Evolutionary conservation across 2,797 vertebrate genomes (phyloP).

Genomic region (Ctenochaetus hawaiiensis): DNA sequence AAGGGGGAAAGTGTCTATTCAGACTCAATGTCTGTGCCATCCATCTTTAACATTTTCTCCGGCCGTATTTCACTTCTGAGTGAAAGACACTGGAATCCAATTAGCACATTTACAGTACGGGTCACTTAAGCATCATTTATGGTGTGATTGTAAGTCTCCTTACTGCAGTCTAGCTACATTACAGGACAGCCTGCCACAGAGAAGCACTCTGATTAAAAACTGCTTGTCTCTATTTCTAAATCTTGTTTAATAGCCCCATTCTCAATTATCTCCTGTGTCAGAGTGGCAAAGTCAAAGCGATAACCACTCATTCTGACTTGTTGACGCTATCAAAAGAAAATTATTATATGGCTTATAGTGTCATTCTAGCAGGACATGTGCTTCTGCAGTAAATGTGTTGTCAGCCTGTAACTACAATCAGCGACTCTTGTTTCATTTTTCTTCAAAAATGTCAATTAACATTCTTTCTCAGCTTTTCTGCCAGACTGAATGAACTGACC

Average conservation of each 20-base stretch:
- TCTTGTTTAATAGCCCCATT: constrained; percentile 55
- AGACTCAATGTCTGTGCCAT: not conserved
- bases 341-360: constrained; percentile 29
- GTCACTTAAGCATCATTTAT: not conserved
- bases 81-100: constrained; percentile 7
- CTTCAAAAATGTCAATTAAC: constrained; percentile 41
- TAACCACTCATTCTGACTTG: constrained; percentile 37
- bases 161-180: not conserved
- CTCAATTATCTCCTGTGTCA: constrained; percentile 53
- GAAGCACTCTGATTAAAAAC: constrained; percentile 43
- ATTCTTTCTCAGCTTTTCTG: constrained; percentile 20
- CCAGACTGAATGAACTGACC: constrained; percentile 42
- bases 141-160: not conserved
- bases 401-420: constrained; percentile 12
- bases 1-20: not conserved
- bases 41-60: not conserved
- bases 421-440: constrained; percentile 21
- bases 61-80: not conserved
- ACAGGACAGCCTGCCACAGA: constrained; percentile 19
- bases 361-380: constrained; percentile 18
- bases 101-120: constrained; percentile 15
- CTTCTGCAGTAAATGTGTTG: constrained; percentile 36
- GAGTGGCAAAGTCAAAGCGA: constrained; percentile 49
- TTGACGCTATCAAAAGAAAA: constrained; percentile 24
- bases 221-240: constrained; percentile 51